Evolutionary conservation across 1,140 invertebrate species (phyloP).

Genomic region (Apocrypta bakeri): DNA sequence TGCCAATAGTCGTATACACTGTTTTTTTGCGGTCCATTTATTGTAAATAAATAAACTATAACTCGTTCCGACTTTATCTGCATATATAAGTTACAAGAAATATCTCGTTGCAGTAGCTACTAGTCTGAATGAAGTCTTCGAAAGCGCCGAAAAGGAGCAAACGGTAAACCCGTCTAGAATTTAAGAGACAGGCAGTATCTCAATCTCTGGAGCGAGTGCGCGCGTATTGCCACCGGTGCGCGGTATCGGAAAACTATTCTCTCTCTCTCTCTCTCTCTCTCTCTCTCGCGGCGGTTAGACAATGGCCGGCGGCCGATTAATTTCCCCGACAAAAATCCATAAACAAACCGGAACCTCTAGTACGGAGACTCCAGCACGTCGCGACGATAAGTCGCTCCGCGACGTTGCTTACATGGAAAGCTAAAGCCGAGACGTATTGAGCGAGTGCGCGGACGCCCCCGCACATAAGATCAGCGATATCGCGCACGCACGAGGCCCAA

Average conservation of each 20-base stretch:
- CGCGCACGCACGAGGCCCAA: slow-evolving; percentile 26
- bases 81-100: too few relatives aligned
- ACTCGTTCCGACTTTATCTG: too few relatives aligned
- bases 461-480: slow-evolving; percentile 61
- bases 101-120: not conserved
- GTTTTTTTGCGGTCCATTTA: too few relatives aligned
- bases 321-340: slow-evolving; percentile 53
- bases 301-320: slow-evolving; percentile 56
- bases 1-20: too few relatives aligned
- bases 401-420: not conserved
- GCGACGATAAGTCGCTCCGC: slow-evolving; percentile 17
- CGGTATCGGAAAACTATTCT: slow-evolving; percentile 16
- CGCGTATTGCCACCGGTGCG: not conserved
- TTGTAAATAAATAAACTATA: too few relatives aligned
- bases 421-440: slow-evolving; percentile 34
- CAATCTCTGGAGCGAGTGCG: not conserved
- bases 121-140: not conserved
- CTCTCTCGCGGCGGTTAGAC: slow-evolving; percentile 38
- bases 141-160: not conserved
- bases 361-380: not conserved
- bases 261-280: not conserved
- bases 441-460: slow-evolving; percentile 60
- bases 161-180: slow-evolving; percentile 31
- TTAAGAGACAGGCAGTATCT: slow-evolving; percentile 47
- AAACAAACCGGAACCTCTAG: slow-evolving; percentile 44